These are phyloP conservation scores for Odontomachus brunneus DNA, from an alignment of 1,140 invertebrate species.

Conservation along the genomic window DNA sequence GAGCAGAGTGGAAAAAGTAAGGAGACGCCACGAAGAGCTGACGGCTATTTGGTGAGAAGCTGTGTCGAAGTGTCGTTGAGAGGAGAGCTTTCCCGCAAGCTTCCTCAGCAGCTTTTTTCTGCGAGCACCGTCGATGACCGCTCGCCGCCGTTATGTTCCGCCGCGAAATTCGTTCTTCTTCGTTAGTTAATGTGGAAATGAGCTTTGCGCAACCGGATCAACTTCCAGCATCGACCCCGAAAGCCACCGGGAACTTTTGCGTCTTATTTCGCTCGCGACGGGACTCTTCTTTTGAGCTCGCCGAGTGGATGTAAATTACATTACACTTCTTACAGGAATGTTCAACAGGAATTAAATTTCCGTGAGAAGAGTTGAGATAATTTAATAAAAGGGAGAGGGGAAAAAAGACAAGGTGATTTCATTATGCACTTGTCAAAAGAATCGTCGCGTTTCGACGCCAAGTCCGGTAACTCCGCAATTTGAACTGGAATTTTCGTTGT, in stretches of 20 bases:
- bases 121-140: slow-evolving; percentile 14
- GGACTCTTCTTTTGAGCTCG: too few relatives aligned
- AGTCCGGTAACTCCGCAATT: not conserved
- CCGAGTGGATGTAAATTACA: too few relatives aligned
- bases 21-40: slow-evolving; percentile 47
- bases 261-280: not conserved
- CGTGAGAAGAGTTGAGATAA: not conserved
- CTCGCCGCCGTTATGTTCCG: not conserved
- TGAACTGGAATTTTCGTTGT: slow-evolving; percentile 12
- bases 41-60: slow-evolving; percentile 60
- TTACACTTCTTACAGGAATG: too few relatives aligned
- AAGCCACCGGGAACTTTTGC: not conserved
- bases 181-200: slow-evolving; percentile 37
- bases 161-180: slow-evolving; percentile 32
- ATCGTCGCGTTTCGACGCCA: not conserved
- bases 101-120: slow-evolving; percentile 57
- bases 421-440: not conserved
- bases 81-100: slow-evolving; percentile 48
- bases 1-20: slow-evolving; percentile 27
- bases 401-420: not conserved
- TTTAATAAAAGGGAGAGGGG: not conserved
- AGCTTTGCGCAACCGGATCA: slow-evolving; percentile 8
- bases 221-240: not conserved
- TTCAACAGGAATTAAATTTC: not conserved
- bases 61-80: slow-evolving; percentile 53